phyloP scores from a whole-genome alignment of 2,113 vertebrate genomes.

The Cisticola juncidis region DNA sequence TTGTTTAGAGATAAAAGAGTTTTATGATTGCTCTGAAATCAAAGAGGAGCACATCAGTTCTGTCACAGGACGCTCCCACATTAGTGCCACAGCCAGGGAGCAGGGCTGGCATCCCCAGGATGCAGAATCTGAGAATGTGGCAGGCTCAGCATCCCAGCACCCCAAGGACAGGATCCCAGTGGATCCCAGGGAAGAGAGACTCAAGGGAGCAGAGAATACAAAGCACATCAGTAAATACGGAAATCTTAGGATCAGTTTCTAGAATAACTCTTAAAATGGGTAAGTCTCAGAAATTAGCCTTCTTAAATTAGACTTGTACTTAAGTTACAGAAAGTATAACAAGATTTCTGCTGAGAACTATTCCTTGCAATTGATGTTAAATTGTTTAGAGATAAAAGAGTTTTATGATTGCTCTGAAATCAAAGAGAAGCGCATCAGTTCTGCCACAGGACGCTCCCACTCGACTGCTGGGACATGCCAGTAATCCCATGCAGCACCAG shows the following conservation, averaged over 20 bases:
- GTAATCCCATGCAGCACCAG: background rate
- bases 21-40: background rate
- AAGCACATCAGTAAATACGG: background rate
- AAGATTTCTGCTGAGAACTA: background rate
- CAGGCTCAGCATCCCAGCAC: background rate
- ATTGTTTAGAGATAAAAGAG: background rate
- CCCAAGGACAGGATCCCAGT: background rate
- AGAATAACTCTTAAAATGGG: background rate
- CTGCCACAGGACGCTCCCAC: background rate
- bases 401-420: background rate
- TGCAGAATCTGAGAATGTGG: rapidly evolving
- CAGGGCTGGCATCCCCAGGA: background rate
- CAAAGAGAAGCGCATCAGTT: background rate
- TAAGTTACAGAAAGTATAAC: background rate
- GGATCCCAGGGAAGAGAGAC: background rate
- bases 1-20: background rate
- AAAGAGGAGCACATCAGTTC: background rate
- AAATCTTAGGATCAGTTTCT: background rate
- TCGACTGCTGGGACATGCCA: rapidly evolving
- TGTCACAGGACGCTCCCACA: background rate
- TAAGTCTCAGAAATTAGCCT: background rate
- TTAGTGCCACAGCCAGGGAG: rapidly evolving
- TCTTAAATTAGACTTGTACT: background rate
- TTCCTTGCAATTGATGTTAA: background rate
- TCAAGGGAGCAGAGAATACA: background rate